These are phyloP conservation scores for Pherbina coryleti DNA, from an alignment of 2,888 invertebrate species.

Conservation along the genomic window DNA sequence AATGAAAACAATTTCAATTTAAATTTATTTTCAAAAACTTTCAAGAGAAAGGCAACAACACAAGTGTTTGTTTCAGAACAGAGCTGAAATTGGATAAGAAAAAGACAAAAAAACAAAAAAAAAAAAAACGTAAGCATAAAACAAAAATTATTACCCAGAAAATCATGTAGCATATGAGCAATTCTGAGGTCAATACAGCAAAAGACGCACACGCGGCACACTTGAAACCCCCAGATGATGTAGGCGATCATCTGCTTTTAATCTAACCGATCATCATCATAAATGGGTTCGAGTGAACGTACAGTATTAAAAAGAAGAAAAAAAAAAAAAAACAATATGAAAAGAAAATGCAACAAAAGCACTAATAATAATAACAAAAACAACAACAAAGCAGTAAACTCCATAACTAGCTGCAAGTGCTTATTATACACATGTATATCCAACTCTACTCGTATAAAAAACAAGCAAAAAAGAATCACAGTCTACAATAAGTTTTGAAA, in stretches of 20 bases:
- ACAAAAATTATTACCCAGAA: background rate
- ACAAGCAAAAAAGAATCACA: background rate
- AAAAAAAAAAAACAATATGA: constrained; percentile 14
- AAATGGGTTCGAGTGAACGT: constrained; percentile 29
- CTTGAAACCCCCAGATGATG: constrained; percentile 36
- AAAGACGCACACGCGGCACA: constrained; percentile 24
- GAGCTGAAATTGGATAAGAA: background rate
- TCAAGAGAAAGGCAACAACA: background rate
- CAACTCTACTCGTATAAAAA: constrained; percentile 19
- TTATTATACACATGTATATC: constrained; percentile 19
- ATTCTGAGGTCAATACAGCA: background rate
- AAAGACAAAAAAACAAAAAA: background rate
- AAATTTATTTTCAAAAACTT: constrained; percentile 2
- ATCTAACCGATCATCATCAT: constrained; percentile 46
- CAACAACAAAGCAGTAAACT: background rate
- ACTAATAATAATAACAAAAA: background rate
- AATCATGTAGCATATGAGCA: background rate
- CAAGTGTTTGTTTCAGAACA: background rate
- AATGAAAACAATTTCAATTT: background rate
- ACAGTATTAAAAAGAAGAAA: background rate
- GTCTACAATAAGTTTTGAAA: constrained; percentile 38
- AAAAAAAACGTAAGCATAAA: background rate
- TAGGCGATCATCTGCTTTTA: constrained; percentile 52
- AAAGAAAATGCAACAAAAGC: background rate
- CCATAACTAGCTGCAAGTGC: constrained; percentile 19